Percentiles rank a stretch among this genome's conserved stretches.
Conservation (phyloP, 2,797 vertebrate genomes). For the Sebastes taczanowskii region DNA sequence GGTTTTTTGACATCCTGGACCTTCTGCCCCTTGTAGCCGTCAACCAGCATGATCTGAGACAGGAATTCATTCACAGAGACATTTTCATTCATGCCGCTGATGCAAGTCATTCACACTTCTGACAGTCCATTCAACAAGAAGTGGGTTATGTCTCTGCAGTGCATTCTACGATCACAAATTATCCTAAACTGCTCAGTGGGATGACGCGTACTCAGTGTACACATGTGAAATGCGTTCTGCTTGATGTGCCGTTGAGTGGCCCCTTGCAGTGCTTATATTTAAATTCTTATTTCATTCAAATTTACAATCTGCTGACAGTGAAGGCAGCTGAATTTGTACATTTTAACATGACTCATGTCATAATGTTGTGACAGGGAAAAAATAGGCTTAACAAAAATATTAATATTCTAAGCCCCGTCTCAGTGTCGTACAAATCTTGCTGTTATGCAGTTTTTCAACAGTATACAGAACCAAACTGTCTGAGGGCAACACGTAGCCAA, state of each 20-base stretch:
- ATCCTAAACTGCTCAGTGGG: not conserved
- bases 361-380: not conserved
- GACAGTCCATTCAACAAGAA: not conserved
- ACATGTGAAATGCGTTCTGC: not conserved
- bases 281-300: not conserved
- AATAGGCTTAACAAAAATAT: not conserved
- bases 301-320: not conserved
- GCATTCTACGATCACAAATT: not conserved
- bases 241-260: not conserved
- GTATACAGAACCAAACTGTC: not conserved
- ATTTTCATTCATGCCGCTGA: not conserved
- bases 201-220: not conserved
- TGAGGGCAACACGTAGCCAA: not conserved
- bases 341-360: not conserved
- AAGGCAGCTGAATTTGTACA: not conserved
- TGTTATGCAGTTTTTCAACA: not conserved
- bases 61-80: slow-evolving; percentile 5
- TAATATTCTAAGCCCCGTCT: not conserved
- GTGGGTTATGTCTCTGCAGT: not conserved
- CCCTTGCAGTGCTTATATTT: not conserved
- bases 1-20: slow-evolving; percentile 96
- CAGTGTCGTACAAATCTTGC: not conserved
- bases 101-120: not conserved
- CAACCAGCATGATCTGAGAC: slow-evolving; percentile 93
- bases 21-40: slow-evolving; percentile 92